Evolutionary conservation across 64 coral and sea anemone genomes (phyloP).

Genomic region (Dendronephthya gigantea): DNA sequence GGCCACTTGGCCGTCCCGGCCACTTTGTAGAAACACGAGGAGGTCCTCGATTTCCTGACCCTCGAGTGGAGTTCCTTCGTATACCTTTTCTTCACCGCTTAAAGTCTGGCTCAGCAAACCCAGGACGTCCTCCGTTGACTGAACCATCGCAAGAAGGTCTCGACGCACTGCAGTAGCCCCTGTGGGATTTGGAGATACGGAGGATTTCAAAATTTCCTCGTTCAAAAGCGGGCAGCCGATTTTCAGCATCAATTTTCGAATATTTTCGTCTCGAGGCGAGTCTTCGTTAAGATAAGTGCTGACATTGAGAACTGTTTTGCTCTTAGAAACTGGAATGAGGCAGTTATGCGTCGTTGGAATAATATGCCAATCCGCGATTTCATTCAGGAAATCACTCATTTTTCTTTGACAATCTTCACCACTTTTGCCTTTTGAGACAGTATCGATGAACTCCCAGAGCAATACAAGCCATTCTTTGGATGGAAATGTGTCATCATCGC

Average conservation of each 20-base stretch:
- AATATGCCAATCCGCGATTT: background rate
- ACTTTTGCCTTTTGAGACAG: background rate
- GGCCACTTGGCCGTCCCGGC: background rate
- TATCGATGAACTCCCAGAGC: constrained; percentile 8
- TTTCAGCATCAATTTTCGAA: background rate
- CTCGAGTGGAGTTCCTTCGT: background rate
- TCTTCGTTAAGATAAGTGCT: background rate
- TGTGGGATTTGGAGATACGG: background rate
- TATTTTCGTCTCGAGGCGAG: background rate
- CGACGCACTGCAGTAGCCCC: background rate
- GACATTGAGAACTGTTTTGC: background rate
- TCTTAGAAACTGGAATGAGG: background rate
- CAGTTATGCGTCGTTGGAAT: background rate
- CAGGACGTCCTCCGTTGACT: background rate
- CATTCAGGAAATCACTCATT: background rate
- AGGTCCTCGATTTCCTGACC: background rate
- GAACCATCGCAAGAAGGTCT: background rate
- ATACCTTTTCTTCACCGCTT: background rate
- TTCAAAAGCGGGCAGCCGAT: background rate
- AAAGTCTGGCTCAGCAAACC: background rate
- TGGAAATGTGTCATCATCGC: background rate
- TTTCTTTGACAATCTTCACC: background rate
- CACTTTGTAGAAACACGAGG: background rate
- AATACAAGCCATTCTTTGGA: background rate
- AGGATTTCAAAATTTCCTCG: background rate